Evolutionary conservation across 2,888 invertebrate genomes (phyloP).

Genomic region (Heliconius charithonia): DNA sequence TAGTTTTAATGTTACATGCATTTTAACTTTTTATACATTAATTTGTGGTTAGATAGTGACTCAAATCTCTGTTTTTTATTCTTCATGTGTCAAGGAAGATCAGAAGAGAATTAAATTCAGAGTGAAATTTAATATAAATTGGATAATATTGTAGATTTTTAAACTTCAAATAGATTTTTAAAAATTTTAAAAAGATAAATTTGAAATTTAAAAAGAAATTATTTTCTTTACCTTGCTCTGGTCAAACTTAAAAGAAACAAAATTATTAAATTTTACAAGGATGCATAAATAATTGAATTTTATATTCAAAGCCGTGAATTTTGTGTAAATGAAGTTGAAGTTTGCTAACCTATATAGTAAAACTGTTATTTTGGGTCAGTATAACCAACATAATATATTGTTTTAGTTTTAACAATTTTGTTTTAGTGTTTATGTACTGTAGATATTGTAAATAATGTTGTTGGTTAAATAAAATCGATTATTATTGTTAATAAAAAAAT

Average conservation of each 20-base stretch:
- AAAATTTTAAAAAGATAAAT: not conserved
- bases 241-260: too few species aligned
- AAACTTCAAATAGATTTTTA: not conserved
- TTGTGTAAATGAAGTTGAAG: too few species aligned
- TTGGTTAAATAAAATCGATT: conserved; percentile 28
- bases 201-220: not conserved
- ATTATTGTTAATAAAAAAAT: conserved; percentile 29
- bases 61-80: too few species aligned
- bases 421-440: conserved; percentile 5
- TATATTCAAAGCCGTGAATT: not conserved
- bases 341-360: not conserved
- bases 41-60: too few species aligned
- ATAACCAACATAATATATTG: not conserved
- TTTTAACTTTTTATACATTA: too few species aligned
- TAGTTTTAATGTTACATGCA: too few species aligned
- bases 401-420: not conserved
- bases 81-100: too few species aligned
- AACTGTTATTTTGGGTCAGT: not conserved
- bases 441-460: conserved; percentile 26
- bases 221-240: too few species aligned
- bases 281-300: not conserved
- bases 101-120: too few species aligned
- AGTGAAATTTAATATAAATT: too few species aligned
- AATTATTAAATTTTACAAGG: too few species aligned
- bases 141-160: too few species aligned